Evolutionary conservation across 2,797 vertebrate species (phyloP), one percentile per base, ranked within the genome.

Genomic region (Arctocebus calabarensis): DNA sequence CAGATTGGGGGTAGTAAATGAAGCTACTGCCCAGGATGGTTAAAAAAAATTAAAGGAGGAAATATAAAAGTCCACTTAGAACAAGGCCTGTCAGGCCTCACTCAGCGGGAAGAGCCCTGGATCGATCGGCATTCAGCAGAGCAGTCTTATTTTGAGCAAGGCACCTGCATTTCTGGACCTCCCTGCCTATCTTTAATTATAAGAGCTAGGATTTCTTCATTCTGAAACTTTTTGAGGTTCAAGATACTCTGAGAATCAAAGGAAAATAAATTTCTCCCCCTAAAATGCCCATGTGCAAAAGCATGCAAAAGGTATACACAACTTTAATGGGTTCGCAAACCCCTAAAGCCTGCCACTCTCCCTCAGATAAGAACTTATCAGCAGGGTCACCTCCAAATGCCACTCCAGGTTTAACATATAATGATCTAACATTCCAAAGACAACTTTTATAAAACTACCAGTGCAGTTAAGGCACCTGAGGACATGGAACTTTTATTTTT

Each of bases 401-500:
- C 3, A 81, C 55, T 25, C 62, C 12, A 74, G 29, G 27, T 32
- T 62, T 91, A 88, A 88, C 25, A 90, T 32, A 78, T 64, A 75
- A 87, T 43, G 40, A 32, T 79, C 45, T 82, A 61, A 81, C 66
- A 90, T 12, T 85, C 71, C 64, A 43, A 71, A 66, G 71, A 90
- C 34, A 83, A 77, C 25, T 75, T 95, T 85, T 57, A 85, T 40
- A 88, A 93, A 96, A 37, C 40, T 52, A 78, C 55, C 11, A 37
- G 59, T 64, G 64, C 3, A 48, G 40, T 71, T 29, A 93, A 82
- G 71, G 84, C 61, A 87, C 32, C 70, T 32, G 7, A 96, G 86
- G 84, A 89, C 52, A 82, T 2, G 5, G 62, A 92, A 78, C 79
- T 85, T 93, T 74, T 23, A 86, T 83, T 95, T 93, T 78, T 90